Evolutionary conservation across 1,140 invertebrate genomes (phyloP).

Genomic region (Zeugodacus cucurbitae): DNA sequence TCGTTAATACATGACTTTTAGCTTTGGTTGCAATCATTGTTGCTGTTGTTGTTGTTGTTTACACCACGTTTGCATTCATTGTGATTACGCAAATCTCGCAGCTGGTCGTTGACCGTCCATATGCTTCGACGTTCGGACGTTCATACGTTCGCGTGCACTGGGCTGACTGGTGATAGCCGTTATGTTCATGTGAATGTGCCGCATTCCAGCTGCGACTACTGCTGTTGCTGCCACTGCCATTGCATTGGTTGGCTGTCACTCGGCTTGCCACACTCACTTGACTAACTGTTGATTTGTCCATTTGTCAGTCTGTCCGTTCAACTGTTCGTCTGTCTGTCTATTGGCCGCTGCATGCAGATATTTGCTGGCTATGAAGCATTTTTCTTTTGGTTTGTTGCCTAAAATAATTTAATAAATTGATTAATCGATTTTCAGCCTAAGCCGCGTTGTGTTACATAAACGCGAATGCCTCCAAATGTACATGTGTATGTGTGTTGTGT

Average conservation of each 20-base stretch:
- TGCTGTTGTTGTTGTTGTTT: background rate
- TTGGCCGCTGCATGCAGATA: background rate
- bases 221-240: constrained; percentile 17
- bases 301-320: background rate
- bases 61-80: background rate
- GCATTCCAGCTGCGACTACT: background rate
- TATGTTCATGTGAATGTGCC: background rate
- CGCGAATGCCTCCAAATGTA: background rate
- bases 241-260: constrained; percentile 23
- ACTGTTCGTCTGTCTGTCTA: background rate
- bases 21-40: background rate
- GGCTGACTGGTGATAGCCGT: background rate
- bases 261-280: constrained; percentile 15
- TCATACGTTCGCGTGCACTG: background rate
- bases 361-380: background rate
- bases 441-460: background rate
- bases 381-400: background rate
- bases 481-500: background rate
- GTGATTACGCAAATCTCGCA: constrained; percentile 27
- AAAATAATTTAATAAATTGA: constrained; percentile 35
- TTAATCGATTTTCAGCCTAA: constrained; percentile 25
- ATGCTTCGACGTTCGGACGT: background rate
- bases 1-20: constrained; percentile 28
- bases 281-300: background rate
- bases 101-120: background rate